Conservation (phyloP, 2,113 vertebrate species). For the Morone saxatilis region DNA sequence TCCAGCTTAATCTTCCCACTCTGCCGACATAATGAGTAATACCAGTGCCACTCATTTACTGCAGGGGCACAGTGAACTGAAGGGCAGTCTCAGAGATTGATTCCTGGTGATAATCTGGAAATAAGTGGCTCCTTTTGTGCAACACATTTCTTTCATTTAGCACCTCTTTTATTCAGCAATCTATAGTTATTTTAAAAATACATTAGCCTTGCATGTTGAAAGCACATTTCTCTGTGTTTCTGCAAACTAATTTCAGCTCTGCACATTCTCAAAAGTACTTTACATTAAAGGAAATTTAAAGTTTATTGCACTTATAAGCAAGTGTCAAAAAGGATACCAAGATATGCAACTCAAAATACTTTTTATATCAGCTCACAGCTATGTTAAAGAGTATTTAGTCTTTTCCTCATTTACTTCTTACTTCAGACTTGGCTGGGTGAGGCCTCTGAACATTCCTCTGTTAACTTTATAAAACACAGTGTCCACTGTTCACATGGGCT, state of each 20-base stretch:
- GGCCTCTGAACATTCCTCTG: constrained; percentile 58
- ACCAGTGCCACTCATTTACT: constrained; percentile 22
- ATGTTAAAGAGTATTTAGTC: constrained; percentile 8
- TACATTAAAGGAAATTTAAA: constrained; percentile 24
- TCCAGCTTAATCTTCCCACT: constrained; percentile 58
- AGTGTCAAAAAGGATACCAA: background rate
- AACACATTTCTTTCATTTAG: constrained; percentile 5
- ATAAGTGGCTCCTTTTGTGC: constrained; percentile 17
- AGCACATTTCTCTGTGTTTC: background rate
- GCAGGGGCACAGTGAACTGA: background rate
- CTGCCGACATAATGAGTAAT: constrained; percentile 45
- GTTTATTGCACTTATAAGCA: background rate
- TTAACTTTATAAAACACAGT: constrained; percentile 57
- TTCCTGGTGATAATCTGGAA: background rate
- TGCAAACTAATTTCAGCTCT: constrained; percentile 14
- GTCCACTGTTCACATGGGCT: constrained; percentile 44
- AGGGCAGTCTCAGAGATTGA: constrained; percentile 21
- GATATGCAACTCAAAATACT: background rate
- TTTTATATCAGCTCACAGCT: background rate
- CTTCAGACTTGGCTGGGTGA: constrained; percentile 9
- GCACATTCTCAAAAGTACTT: constrained; percentile 6
- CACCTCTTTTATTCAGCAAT: background rate
- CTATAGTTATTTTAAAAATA: background rate
- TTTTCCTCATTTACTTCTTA: constrained; percentile 41
- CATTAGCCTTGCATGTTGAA: background rate